A percentile compares a stretch with the other conserved stretches of the same genome.
phyloP scores from a whole-genome alignment of 2,888 invertebrate species.

The Graphium colonna region DNA sequence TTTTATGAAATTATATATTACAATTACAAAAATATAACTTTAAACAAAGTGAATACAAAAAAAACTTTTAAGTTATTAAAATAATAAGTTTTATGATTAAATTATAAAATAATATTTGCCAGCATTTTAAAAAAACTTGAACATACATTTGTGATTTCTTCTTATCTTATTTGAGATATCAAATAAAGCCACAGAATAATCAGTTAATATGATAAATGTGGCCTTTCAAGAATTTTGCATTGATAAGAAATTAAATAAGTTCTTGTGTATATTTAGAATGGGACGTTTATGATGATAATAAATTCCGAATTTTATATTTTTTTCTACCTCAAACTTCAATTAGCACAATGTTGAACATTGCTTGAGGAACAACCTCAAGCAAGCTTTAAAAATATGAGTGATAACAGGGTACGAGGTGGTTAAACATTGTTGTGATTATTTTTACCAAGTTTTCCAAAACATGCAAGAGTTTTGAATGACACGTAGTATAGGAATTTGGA shows the following conservation, averaged over 20 bases:
- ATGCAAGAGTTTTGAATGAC: constrained; percentile 17
- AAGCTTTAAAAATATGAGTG: constrained; percentile 9
- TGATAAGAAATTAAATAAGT: constrained; percentile 23
- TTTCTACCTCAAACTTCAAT: too few species aligned
- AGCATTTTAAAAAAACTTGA: constrained; percentile 12
- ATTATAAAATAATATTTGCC: neutral
- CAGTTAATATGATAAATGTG: constrained; percentile 31
- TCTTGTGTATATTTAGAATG: constrained; percentile 12
- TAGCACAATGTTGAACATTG: too few species aligned
- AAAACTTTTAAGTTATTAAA: too few species aligned
- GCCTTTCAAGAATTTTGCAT: constrained; percentile 26
- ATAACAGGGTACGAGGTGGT: constrained; percentile 1
- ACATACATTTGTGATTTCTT: constrained; percentile 12
- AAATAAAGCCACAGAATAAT: constrained; percentile 25
- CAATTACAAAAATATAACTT: too few species aligned
- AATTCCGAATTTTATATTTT: too few species aligned
- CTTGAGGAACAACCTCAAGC: too few species aligned
- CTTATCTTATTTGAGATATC: constrained; percentile 25
- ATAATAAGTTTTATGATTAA: too few species aligned
- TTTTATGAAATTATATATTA: too few species aligned
- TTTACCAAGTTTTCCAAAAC: constrained; percentile 11
- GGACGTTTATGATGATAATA: too few species aligned
- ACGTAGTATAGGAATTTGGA: constrained; percentile 15
- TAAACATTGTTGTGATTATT: constrained; percentile 1
- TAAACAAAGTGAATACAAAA: too few species aligned